Evolutionary conservation across 2,113 vertebrate genomes (phyloP).

Genomic region (Anguilla rostrata): DNA sequence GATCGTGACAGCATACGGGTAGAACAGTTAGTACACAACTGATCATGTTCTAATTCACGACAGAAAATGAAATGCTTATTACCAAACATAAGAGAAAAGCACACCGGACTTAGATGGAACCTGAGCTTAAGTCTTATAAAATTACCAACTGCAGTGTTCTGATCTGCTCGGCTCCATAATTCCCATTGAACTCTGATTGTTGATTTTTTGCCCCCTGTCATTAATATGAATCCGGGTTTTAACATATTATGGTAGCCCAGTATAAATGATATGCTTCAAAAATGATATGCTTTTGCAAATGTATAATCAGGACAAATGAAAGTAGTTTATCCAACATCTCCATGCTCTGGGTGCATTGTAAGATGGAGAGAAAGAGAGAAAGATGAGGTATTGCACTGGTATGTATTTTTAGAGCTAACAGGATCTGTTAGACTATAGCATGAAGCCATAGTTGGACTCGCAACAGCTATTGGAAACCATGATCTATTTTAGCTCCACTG

Average conservation of each 20-base stretch:
- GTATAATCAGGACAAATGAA: slow-evolving; percentile 27
- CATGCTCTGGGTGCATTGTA: slow-evolving; percentile 42
- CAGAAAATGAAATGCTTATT: not conserved
- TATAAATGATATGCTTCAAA: slow-evolving; percentile 3
- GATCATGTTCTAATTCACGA: not conserved
- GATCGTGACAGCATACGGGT: not conserved
- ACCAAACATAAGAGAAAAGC: not conserved
- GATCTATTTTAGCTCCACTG: slow-evolving; percentile 65
- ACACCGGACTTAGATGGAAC: not conserved
- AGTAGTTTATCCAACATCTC: not conserved
- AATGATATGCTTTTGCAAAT: not conserved
- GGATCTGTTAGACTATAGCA: slow-evolving; percentile 62
- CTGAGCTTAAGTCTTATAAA: not conserved
- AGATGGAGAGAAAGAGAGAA: slow-evolving; percentile 37
- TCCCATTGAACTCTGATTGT: slow-evolving; percentile 5
- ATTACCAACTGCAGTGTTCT: not conserved
- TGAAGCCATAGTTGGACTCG: slow-evolving; percentile 62
- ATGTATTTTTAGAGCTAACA: slow-evolving; percentile 63
- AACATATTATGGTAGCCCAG: slow-evolving; percentile 6
- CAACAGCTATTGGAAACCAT: slow-evolving; percentile 64
- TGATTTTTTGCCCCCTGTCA: not conserved
- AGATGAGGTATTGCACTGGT: slow-evolving; percentile 57
- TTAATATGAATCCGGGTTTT: not conserved
- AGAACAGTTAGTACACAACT: not conserved
- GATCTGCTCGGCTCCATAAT: slow-evolving; percentile 13